A percentile compares a stretch with the other conserved stretches of the same genome.
phyloP scores from a whole-genome alignment of 1,140 invertebrate species.

The Papilio helenus region DNA sequence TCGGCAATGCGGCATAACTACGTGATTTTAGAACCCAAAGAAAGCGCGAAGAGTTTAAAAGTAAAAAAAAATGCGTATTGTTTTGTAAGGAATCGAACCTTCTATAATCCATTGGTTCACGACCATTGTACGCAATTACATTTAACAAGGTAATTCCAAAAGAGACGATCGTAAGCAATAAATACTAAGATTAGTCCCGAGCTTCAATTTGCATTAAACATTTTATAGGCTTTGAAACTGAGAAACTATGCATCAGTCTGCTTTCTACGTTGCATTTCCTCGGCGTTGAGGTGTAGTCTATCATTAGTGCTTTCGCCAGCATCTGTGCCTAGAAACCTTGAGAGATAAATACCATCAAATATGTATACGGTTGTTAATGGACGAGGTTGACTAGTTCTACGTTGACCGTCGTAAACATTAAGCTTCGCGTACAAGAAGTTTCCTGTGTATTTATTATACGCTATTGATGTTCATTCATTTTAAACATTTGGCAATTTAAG shows the following conservation, averaged over 20 bases:
- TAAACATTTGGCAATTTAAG: no score
- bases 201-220: constrained; percentile 28
- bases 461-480: not conserved
- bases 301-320: constrained; percentile 37
- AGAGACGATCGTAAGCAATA: constrained; percentile 20
- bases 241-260: constrained; percentile 31
- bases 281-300: not conserved
- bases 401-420: not conserved
- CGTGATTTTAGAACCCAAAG: no score
- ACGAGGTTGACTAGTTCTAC: constrained; percentile 27
- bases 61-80: no score
- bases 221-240: constrained; percentile 5
- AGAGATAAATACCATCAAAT: constrained; percentile 39
- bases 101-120: not conserved
- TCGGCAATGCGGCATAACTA: no score
- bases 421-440: not conserved
- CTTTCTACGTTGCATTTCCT: constrained; percentile 31
- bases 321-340: constrained; percentile 35
- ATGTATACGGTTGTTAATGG: constrained; percentile 31
- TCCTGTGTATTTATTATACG: not conserved
- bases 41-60: no score
- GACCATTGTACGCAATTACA: constrained; percentile 6
- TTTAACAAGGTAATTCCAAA: constrained; percentile 4
- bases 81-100: not conserved
- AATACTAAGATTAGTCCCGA: not conserved